A percentile compares a stretch with the other conserved stretches of the same genome.
phyloP scores from a whole-genome alignment of 2,113 vertebrate species.

The Chionomys nivalis region DNA sequence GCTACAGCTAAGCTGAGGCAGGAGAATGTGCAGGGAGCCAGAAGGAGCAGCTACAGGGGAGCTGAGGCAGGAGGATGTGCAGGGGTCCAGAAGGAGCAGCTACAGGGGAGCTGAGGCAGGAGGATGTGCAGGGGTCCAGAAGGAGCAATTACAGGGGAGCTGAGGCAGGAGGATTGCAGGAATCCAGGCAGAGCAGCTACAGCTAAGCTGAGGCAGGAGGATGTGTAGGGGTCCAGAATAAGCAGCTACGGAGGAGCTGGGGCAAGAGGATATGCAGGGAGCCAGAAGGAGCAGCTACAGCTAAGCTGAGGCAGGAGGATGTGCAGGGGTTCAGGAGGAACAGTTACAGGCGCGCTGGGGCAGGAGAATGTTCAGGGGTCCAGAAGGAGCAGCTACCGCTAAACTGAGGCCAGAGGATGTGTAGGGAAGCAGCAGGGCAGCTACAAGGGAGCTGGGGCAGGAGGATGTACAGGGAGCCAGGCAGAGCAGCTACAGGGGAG shows the following conservation, averaged over 20 bases:
- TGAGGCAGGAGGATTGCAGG: background rate
- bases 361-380: background rate
- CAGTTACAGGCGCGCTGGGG: background rate
- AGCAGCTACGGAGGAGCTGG: background rate
- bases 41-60: no score
- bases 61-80: background rate
- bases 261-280: background rate
- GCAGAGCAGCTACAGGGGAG: background rate
- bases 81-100: background rate
- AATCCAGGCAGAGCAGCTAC: background rate
- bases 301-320: background rate
- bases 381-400: background rate
- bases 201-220: background rate
- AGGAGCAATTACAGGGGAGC: background rate
- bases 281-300: background rate
- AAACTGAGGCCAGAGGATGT: background rate
- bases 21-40: background rate
- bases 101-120: background rate
- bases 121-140: background rate
- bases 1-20: background rate
- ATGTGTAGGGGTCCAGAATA: no score
- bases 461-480: no score
- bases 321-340: no score
- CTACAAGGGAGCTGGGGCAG: background rate
- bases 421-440: fast-evolving